Evolutionary conservation across 2,797 vertebrate genomes (phyloP).

Genomic region (Mionectes olivaceus): DNA sequence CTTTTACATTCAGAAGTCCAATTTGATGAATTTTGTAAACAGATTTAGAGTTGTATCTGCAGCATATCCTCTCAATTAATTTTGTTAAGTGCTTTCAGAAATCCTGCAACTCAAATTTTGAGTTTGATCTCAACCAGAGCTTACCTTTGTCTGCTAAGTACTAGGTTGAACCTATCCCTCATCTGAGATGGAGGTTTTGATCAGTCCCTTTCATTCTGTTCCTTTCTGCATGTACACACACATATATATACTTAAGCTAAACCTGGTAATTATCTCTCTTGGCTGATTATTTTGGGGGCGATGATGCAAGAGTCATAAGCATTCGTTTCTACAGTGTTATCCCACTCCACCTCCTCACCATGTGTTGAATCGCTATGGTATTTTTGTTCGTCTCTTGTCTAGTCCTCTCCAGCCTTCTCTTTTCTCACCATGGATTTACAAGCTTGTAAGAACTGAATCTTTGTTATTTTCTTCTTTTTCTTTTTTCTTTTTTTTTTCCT

Average conservation of each 20-base stretch:
- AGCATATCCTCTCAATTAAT: background rate
- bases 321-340: conserved; percentile 77
- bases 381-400: conserved; percentile 77
- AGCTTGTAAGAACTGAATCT: conserved; percentile 66
- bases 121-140: background rate
- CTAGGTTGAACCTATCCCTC: background rate
- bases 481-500: background rate
- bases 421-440: conserved; percentile 55
- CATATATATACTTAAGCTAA: conserved; percentile 55
- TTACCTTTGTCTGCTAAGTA: background rate
- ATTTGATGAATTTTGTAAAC: background rate
- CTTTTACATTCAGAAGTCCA: background rate
- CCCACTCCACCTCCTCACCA: conserved; percentile 82
- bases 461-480: conserved; percentile 35
- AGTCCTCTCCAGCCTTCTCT: conserved; percentile 75
- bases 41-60: background rate
- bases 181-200: background rate
- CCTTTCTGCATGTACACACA: background rate
- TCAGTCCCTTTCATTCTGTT: conserved; percentile 60
- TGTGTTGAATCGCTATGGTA: conserved; percentile 77
- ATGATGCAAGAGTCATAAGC: conserved; percentile 76
- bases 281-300: conserved; percentile 76
- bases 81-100: background rate
- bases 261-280: conserved; percentile 73
- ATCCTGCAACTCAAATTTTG: background rate